Base-by-base conservation (phyloP, 1,140 invertebrate species). In the Bursaphelenchus mucronatus region DNA sequence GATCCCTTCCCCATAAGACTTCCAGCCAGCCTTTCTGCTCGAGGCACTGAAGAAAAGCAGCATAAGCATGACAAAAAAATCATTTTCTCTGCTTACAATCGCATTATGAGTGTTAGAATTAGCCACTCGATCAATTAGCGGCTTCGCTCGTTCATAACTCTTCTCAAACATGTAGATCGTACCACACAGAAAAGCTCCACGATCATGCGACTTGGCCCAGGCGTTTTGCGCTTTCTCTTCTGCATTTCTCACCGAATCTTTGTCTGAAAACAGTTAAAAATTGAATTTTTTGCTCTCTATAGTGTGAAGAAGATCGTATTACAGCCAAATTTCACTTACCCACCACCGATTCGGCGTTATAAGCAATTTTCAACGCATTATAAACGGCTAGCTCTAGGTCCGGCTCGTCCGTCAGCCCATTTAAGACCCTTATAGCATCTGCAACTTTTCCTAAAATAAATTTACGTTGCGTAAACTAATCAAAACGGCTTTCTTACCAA, bases 21-120 rank as follows among this genome's bases (percentile, higher is more conserved):
- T 74, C 71, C 10, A 74, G 40, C 71, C 71, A 74, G 1, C 71
- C 71, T 8, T 53, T 55, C 7, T 61, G 52, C 7, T 55, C 40
- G 8, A 76, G 43, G 39, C 51, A 71, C 74, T 76, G 43, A 73
- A 73, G 17, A 61, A 19, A n/a, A n/a, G n/a, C n/a, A n/a, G n/a
- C n/a, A n/a, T n/a, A n/a, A n/a, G n/a, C 5, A 43, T 15, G 47
- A 30, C 17, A 10, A 39, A 9, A 40, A 43, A 8, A 10, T 40
- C 10, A 13, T 49, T 63, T 15, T 72, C 45, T 13, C 13, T 15
- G 51, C 19, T 46, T 40, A 72, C 73, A n/a, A 43, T 55, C 30
- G 63, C 57, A 53, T 66, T 73, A 6, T 73, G 50, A 17, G 30
- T 15, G 40, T 59, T 57, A 6, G 73, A 45, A 19, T 51, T 68